Conservation (phyloP, 2,797 vertebrate genomes). For the Rachycentron canadum region DNA sequence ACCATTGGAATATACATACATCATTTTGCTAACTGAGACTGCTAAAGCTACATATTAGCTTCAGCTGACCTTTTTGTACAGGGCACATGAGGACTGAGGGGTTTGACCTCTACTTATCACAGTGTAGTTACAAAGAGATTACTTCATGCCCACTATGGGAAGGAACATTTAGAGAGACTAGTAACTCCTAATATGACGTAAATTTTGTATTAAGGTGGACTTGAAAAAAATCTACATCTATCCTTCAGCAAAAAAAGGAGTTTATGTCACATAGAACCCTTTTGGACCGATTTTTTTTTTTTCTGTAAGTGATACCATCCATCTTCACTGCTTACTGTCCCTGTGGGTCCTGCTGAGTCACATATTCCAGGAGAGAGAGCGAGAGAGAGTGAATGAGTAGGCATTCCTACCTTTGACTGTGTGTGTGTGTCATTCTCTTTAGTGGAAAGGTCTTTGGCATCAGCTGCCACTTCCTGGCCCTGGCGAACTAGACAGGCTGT, state of each 20-base stretch:
- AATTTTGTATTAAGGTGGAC: not conserved
- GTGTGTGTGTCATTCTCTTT: slow-evolving; percentile 39
- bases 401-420: slow-evolving; percentile 34
- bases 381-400: slow-evolving; percentile 28
- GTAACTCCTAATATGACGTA: not conserved
- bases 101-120: not conserved
- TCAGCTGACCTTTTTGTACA: not conserved
- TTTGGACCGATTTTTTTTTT: slow-evolving; percentile 12
- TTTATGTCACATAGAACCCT: not conserved
- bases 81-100: not conserved
- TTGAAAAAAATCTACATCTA: not conserved
- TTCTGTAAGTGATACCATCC: slow-evolving; percentile 53
- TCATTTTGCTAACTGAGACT: not conserved
- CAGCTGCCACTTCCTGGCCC: slow-evolving; percentile 57
- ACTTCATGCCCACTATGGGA: not conserved
- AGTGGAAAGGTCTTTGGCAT: slow-evolving; percentile 57
- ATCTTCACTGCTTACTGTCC: slow-evolving; percentile 30
- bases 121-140: not conserved
- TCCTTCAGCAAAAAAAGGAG: not conserved
- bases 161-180: not conserved
- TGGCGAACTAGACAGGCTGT: slow-evolving; percentile 55
- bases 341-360: slow-evolving; percentile 70
- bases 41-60: not conserved
- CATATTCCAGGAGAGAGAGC: slow-evolving; percentile 49
- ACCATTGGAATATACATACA: not conserved